phyloP scores from a whole-genome alignment of 2,888 invertebrate species.

The Pollenia amentaria region DNA sequence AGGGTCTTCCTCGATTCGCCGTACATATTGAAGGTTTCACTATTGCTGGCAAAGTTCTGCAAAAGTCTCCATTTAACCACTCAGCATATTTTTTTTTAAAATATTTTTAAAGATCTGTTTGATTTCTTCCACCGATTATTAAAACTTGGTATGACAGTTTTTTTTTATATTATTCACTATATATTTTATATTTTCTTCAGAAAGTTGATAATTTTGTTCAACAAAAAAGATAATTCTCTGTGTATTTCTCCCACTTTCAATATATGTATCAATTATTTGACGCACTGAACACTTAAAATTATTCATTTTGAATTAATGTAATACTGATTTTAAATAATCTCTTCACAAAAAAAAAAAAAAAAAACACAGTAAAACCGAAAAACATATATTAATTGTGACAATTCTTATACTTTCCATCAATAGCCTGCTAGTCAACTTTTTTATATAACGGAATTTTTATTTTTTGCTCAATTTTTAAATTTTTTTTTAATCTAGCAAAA shows the following conservation, averaged over 20 bases:
- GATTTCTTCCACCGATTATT: slow-evolving; percentile 1
- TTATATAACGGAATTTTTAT: too few species aligned
- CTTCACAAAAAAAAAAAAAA: slow-evolving; percentile 5
- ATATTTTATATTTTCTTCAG: slow-evolving; percentile 29
- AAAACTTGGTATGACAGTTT: slow-evolving; percentile 15
- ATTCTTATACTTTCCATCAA: too few species aligned
- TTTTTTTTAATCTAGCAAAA: too few species aligned
- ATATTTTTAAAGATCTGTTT: slow-evolving; percentile 32
- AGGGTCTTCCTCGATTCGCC: too few species aligned
- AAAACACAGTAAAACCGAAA: too few species aligned
- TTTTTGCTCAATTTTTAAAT: too few species aligned
- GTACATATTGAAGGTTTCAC: too few species aligned
- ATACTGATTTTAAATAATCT: slow-evolving; percentile 22
- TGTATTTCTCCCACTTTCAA: slow-evolving; percentile 50
- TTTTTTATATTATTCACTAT: slow-evolving; percentile 38
- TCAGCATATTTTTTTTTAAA: neutral
- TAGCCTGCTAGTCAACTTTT: too few species aligned
- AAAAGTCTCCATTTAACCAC: slow-evolving; percentile 9
- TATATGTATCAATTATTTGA: slow-evolving; percentile 53
- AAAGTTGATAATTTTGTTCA: too few species aligned
- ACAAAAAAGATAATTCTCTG: slow-evolving; percentile 17
- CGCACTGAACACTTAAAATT: slow-evolving; percentile 51
- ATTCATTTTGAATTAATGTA: slow-evolving; percentile 49
- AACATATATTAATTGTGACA: too few species aligned
- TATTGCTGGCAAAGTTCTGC: too few species aligned